Evolutionary conservation across 2,888 invertebrate genomes (phyloP), one percentile per base, ranked within the genome.

Genomic region (Branchellion lobata): DNA sequence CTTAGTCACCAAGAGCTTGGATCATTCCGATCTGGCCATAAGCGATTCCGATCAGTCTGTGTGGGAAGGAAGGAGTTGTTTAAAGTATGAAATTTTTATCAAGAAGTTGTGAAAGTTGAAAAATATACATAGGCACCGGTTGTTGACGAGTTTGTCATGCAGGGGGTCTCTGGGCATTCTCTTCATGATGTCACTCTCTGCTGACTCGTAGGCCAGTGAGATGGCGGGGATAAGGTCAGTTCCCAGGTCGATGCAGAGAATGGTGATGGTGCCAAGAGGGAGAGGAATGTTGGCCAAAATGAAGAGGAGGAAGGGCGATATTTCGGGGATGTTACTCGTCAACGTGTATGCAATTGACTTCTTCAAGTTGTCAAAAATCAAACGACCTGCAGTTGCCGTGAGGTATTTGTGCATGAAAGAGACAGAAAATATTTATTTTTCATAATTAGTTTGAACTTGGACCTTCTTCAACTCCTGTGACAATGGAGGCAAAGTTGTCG

Each of bases 1-100:
- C n/a, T 57, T 57, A 40, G n/a, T 40, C 14, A 57, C 61, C 98
- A n/a, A 96, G 95, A 76, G 98, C 98, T 91, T 99, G 99, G 89
- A 99, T 99, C 96, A 99, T 98, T 87, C 99, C 99, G 89, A 99
- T 98, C 90, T 99, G 99, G 86, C 98, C 98, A 89, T 99, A 99
- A 81, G 98, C 96, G 94, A 99, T 96, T 83, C 96, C 96, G 90
- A 99, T 98, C 90, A 99, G 76, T 29, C 83, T 75, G 78, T 40
- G 27, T 51, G 8, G 98, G n/a, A n/a, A n/a, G n/a, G n/a, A n/a
- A n/a, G 91, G 77, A 33, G 1, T 36, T 3, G 69, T 8, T n/a
- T n/a, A n/a, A n/a, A n/a, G n/a, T n/a, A n/a, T n/a, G n/a, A n/a
- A n/a, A n/a, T n/a, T n/a, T n/a, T n/a, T n/a, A n/a, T n/a, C n/a